These are phyloP conservation scores for Drosophila kuntzei DNA, from an alignment of 2,888 invertebrate species.

Conservation along the genomic window DNA sequence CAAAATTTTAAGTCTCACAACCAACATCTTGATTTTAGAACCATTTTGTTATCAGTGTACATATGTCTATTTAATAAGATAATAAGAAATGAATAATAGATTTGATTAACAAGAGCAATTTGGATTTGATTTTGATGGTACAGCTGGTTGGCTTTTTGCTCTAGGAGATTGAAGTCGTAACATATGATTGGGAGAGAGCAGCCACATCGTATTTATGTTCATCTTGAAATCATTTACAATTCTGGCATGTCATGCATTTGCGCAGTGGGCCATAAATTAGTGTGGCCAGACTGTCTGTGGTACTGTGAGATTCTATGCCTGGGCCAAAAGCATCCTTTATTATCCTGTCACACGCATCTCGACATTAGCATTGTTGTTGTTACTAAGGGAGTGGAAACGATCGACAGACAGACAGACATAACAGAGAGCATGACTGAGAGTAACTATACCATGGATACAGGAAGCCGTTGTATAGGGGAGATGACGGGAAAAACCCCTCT, in stretches of 20 bases:
- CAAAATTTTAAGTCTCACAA: no score
- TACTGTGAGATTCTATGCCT: not conserved
- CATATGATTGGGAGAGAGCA: not conserved
- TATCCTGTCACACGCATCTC: slow-evolving; percentile 69
- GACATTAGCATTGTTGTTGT: slow-evolving; percentile 34
- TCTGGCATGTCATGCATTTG: slow-evolving; percentile 38
- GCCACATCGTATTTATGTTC: slow-evolving; percentile 29
- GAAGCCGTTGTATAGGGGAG: not conserved
- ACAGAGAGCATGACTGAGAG: no score
- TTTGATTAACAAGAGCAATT: not conserved
- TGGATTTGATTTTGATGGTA: slow-evolving; percentile 6
- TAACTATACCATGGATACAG: slow-evolving; percentile 3
- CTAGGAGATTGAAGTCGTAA: slow-evolving; percentile 4
- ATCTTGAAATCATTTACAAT: slow-evolving; percentile 52
- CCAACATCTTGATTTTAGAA: no score
- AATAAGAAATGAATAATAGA: not conserved
- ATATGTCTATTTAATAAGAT: not conserved
- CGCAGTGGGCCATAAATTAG: slow-evolving; percentile 32
- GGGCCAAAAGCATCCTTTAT: slow-evolving; percentile 61
- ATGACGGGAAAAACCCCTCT: slow-evolving; percentile 5
- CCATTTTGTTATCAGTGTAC: no score
- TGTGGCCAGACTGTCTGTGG: slow-evolving; percentile 16
- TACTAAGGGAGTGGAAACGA: slow-evolving; percentile 33
- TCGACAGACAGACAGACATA: slow-evolving; percentile 24
- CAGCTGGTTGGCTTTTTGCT: not conserved